Percentiles rank a stretch among this genome's conserved stretches.
Conservation (phyloP, 2,113 vertebrate genomes). For the Crypturellus undulatus region DNA sequence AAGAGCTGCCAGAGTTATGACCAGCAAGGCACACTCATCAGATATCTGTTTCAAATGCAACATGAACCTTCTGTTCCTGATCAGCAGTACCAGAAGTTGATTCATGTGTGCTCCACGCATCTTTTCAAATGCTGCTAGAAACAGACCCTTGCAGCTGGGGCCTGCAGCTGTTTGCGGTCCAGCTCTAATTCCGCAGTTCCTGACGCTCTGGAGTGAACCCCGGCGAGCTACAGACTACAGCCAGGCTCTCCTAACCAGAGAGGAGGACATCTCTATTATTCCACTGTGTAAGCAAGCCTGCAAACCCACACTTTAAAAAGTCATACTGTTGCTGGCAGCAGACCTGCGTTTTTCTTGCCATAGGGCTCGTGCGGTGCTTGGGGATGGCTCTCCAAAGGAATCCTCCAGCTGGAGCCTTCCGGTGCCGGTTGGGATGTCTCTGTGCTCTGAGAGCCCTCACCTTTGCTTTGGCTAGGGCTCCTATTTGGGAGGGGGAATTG, state of each 20-base stretch:
- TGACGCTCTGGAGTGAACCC: background rate
- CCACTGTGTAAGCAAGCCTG: background rate
- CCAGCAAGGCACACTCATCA: rapidly evolving
- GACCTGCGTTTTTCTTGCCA: background rate
- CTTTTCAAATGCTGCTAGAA: constrained; percentile 5
- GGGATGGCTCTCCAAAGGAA: background rate
- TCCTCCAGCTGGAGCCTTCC: background rate
- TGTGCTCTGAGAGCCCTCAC: background rate
- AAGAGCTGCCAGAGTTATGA: background rate
- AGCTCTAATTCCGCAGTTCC: background rate
- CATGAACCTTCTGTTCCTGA: background rate
- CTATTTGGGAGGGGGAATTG: background rate
- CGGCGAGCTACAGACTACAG: background rate
- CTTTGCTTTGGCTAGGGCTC: background rate
- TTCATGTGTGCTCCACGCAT: background rate
- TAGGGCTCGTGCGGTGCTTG: background rate
- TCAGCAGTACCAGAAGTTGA: background rate
- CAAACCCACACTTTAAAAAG: background rate
- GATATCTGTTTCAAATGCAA: background rate
- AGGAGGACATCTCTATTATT: background rate
- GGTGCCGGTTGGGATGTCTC: background rate
- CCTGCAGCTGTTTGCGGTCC: background rate
- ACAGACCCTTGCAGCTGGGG: background rate
- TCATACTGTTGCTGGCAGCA: background rate
- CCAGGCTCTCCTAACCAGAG: background rate